A percentile compares a stretch with the other conserved stretches of the same genome.
These are phyloP conservation scores for Ophioninae sp. DNA, from an alignment of 2,888 invertebrate genomes.

Conservation along the genomic window DNA sequence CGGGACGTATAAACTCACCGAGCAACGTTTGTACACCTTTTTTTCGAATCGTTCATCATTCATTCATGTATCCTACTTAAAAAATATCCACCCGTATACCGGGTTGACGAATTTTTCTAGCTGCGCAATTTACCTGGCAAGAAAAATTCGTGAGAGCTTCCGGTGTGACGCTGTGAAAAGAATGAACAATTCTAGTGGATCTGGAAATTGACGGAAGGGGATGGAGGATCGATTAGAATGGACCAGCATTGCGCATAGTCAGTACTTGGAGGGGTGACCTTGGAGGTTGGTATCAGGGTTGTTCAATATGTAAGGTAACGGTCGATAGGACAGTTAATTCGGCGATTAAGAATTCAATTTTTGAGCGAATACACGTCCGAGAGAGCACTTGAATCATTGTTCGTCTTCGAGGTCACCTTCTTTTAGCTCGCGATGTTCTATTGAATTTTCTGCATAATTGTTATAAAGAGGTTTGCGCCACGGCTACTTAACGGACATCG, in stretches of 20 bases:
- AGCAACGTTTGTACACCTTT: constrained; percentile 48
- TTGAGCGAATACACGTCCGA: background rate
- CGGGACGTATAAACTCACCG: constrained; percentile 50
- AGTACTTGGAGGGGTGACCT: no score
- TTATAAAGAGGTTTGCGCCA: constrained; percentile 3
- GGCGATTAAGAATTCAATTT: constrained; percentile 48
- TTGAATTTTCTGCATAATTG: constrained; percentile 9
- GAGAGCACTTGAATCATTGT: constrained; percentile 6
- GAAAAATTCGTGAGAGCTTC: no score
- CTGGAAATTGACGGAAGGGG: no score
- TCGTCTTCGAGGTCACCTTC: background rate
- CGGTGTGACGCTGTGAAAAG: no score
- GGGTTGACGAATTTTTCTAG: no score
- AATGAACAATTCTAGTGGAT: no score
- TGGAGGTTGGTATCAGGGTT: no score
- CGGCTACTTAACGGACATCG: background rate
- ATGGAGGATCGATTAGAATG: no score
- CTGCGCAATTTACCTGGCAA: no score
- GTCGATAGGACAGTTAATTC: constrained; percentile 18
- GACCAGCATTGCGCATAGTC: no score
- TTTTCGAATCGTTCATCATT: constrained; percentile 51
- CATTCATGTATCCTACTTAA: constrained; percentile 39
- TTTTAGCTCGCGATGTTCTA: constrained; percentile 10
- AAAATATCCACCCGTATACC: background rate
- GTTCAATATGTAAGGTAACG: no score